A percentile compares a stretch with the other conserved stretches of the same genome.
phyloP scores from a whole-genome alignment of 2,888 invertebrate genomes.

The Heliconius hortense region DNA sequence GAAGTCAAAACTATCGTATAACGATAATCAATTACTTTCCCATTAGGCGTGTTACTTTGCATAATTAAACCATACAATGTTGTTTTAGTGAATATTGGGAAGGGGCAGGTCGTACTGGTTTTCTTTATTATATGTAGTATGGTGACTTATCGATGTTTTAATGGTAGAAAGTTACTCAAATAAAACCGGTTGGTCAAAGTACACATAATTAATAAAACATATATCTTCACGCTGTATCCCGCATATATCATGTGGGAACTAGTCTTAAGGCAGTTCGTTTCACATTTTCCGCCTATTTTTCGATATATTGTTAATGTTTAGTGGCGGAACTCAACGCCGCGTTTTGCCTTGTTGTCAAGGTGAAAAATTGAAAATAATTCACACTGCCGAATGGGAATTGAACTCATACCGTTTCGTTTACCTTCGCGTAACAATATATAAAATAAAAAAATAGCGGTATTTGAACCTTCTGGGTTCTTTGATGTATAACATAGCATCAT shows the following conservation, averaged over 20 bases:
- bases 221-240: too few species aligned
- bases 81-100: not conserved
- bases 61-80: not conserved
- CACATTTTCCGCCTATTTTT: not conserved
- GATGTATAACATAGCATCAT: not conserved
- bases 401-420: not conserved
- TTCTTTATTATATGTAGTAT: not conserved
- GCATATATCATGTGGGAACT: not conserved
- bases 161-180: constrained; percentile 1
- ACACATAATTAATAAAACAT: not conserved
- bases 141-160: constrained; percentile 3
- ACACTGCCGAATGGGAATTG: not conserved
- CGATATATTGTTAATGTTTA: too few species aligned
- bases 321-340: too few species aligned
- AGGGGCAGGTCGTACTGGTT: not conserved
- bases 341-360: too few species aligned
- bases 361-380: not conserved
- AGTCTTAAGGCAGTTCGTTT: not conserved
- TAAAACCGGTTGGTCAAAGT: not conserved
- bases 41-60: not conserved
- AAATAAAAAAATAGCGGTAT: not conserved
- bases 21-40: not conserved
- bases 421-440: not conserved
- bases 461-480: not conserved
- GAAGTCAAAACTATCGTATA: not conserved